Evolutionary conservation across 2,888 invertebrate species (phyloP).

Genomic region (Gastracanthus pulcherrimus): DNA sequence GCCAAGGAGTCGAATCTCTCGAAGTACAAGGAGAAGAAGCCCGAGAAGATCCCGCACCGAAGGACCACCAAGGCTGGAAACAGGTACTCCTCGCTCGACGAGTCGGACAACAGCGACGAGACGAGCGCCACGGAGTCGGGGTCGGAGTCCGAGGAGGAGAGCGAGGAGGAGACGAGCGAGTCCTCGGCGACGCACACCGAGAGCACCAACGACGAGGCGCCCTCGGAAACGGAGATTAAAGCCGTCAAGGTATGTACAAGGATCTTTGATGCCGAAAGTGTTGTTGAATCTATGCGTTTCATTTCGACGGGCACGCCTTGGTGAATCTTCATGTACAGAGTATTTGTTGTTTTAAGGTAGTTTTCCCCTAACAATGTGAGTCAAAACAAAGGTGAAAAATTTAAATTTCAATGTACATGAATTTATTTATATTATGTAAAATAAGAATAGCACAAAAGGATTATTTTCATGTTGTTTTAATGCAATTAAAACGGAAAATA

Average conservation of each 20-base stretch:
- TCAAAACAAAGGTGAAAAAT: too few species aligned
- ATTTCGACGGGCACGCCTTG: too few species aligned
- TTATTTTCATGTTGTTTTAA: too few species aligned
- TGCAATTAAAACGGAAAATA: too few species aligned
- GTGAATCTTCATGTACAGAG: too few species aligned
- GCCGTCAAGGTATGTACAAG: slow-evolving; percentile 23
- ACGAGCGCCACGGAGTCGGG: slow-evolving; percentile 58
- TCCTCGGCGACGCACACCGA: slow-evolving; percentile 61
- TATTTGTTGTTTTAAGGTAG: too few species aligned
- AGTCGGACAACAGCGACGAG: slow-evolving; percentile 60
- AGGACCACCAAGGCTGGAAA: slow-evolving; percentile 35
- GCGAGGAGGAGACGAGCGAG: slow-evolving; percentile 43
- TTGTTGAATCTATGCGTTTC: too few species aligned
- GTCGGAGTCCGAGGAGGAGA: slow-evolving; percentile 43
- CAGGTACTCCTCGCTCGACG: slow-evolving; percentile 50
- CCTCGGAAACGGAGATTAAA: neutral
- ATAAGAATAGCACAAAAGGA: too few species aligned
- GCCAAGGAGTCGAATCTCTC: slow-evolving; percentile 30
- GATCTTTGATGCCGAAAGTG: too few species aligned
- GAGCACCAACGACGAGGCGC: slow-evolving; percentile 56
- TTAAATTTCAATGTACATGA: too few species aligned
- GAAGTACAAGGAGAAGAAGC: slow-evolving; percentile 22
- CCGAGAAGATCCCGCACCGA: slow-evolving; percentile 7
- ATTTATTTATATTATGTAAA: too few species aligned
- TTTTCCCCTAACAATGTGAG: too few species aligned